These are phyloP conservation scores for Gobiocypris rarus DNA, from an alignment of 2,113 vertebrate species.

Conservation along the genomic window DNA sequence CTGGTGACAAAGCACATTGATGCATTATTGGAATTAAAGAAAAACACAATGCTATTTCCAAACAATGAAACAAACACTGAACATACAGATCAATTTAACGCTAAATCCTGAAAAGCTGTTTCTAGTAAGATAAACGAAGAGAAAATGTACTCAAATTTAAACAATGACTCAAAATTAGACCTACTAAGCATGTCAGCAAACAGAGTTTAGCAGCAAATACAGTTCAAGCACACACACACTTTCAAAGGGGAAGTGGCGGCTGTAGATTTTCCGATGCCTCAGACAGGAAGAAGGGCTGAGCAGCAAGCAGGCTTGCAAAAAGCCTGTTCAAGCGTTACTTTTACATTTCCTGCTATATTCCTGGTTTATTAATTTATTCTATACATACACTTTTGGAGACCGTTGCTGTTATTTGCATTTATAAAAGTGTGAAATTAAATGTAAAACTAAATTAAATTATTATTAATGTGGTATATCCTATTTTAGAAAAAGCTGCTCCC, in stretches of 20 bases:
- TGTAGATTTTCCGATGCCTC: slow-evolving; percentile 61
- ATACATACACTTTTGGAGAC: neutral
- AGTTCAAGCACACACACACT: slow-evolving; percentile 44
- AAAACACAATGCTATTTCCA: neutral
- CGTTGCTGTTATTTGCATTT: neutral
- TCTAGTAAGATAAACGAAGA: neutral
- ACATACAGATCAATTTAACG: no score
- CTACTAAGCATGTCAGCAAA: neutral
- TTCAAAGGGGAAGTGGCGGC: slow-evolving; percentile 59
- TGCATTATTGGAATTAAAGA: neutral
- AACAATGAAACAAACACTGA: neutral
- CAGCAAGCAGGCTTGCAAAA: slow-evolving; percentile 34
- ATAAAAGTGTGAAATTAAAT: neutral
- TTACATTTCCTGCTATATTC: no score
- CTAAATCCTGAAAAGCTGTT: neutral
- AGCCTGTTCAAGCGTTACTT: neutral
- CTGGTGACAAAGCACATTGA: neutral
- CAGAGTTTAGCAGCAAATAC: slow-evolving; percentile 44
- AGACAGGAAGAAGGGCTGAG: slow-evolving; percentile 54
- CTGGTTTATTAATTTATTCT: no score
- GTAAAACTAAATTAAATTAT: no score
- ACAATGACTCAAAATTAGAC: slow-evolving; percentile 31
- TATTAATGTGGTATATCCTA: no score
- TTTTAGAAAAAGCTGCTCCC: neutral
- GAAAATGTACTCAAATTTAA: neutral